These are phyloP conservation scores for Corbicula japonica DNA, from an alignment of 2,888 invertebrate genomes.

Conservation along the genomic window DNA sequence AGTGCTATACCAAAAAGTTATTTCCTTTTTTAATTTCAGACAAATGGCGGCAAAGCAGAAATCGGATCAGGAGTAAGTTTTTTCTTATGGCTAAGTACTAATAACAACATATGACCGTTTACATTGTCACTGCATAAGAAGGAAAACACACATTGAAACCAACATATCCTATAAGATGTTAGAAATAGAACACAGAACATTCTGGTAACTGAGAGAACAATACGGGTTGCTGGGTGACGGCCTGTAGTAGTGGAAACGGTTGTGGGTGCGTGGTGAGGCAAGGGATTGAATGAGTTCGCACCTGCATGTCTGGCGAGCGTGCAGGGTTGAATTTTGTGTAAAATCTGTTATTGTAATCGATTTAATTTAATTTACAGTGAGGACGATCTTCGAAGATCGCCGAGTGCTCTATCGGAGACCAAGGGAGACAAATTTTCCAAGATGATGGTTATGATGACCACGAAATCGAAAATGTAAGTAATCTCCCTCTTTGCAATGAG, in stretches of 20 bases:
- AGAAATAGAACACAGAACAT: not conserved
- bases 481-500: not conserved
- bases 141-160: not conserved
- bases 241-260: not conserved
- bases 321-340: not conserved
- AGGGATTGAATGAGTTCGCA: not conserved
- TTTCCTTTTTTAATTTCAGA: conserved; percentile 3
- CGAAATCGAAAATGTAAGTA: conserved; percentile 66
- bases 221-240: not conserved
- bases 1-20: not conserved
- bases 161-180: not conserved
- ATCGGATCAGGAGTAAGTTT: not conserved
- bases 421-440: conserved; percentile 64
- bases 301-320: not conserved
- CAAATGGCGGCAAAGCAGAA: not conserved
- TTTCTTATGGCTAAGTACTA: too few species aligned
- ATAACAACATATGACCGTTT: too few species aligned
- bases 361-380: conserved; percentile 20
- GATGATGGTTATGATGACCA: conserved; percentile 64
- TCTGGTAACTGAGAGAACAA: not conserved
- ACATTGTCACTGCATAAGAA: not conserved
- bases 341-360: not conserved
- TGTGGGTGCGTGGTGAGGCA: not conserved
- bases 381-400: conserved; percentile 50
- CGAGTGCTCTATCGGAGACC: conserved; percentile 45